Evolutionary conservation across 2,888 invertebrate species (phyloP), one percentile per base, ranked within the genome.

Genomic region (Atrina japonica): DNA sequence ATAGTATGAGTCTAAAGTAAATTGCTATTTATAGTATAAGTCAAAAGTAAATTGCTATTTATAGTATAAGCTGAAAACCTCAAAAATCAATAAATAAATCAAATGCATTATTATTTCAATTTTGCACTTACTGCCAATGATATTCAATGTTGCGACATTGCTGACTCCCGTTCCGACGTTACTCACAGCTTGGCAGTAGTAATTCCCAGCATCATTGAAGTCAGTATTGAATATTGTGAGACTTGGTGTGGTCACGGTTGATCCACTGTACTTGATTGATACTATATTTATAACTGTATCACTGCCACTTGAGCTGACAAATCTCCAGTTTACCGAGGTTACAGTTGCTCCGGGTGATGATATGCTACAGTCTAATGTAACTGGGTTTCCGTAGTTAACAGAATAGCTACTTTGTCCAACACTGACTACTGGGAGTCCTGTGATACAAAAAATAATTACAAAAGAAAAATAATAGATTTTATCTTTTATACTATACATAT

Each of bases 101-200:
- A n/a, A n/a, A n/a, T n/a, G n/a, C n/a, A n/a, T n/a, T n/a, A n/a
- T n/a, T n/a, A n/a, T n/a, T n/a, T n/a, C n/a, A n/a, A n/a, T n/a
- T 35, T 21, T 23, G 35, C 40, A 66, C 70, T 70, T 66, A 70
- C 70, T 61, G 21, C 70, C 70, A 29, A 66, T 35, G 7, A 70
- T 66, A 3, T 53, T 55, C 30, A 70, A 27, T 3, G 59, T 21
- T 7, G 68, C 53, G 9, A 52, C 18, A 21, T 55, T 49, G 56
- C 70, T 70, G 35, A 41, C 27, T n/a, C 70, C 70, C 25, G 60
- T 66, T 3, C 70, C 70, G 7, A 65, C 66, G 55, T 40, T 61
- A 41, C 59, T 70, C 18, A 53, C 35, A 14, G 70, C 66, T 6
- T 35, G 27, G 52, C 70, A 70, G 30, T 52, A 18, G 29, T 70